Base-by-base conservation (phyloP, 2,113 vertebrate genomes). In the Pteruthius melanotis region DNA sequence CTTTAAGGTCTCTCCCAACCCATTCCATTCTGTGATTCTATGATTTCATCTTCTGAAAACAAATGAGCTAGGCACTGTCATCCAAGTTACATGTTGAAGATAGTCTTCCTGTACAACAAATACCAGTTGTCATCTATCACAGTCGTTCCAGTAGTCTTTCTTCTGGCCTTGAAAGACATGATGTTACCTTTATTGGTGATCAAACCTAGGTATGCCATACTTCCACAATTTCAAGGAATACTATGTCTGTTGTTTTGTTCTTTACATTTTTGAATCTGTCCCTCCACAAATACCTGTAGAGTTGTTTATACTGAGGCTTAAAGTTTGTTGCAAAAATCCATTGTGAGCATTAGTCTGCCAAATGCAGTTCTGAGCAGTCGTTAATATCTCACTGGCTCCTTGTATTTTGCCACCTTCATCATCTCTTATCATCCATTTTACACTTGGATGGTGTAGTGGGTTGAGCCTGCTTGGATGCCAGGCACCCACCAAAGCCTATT, bases 81-180 rank as follows among this genome's bases (percentile, higher is more conserved):
- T 21, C 40, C 20, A 42, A 64, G 23, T 45, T 60, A 40, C 0
- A 0, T n/a, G 22, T 49, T 76, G n/a, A 31, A 47, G 24, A 35
- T 3, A 40, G 61, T 35, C 56, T 84, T 89, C 21, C 23, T 42
- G 39, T 44, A 47, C 16, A 39, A 49, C 5, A 19, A 50, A 45
- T 47, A 5, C 30, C 52, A 35, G 14, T 52, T 42, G 59, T 61
- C 22, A 15, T 35, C 27, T 82, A 1, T 18, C 53, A 35, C 3
- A 2, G 6, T 56, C 10, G 39, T 45, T 63, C 16, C 57, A 80
- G 22, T 10, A 31, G 13, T 30, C 53, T 52, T 71, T 83, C 39
- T 19, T 54, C 49, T 15, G 23, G 30, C 39, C 57, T 63, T 71
- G 39, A 37, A 70, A 82, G 4, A 69, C 45, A n/a, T 2, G 17